These are phyloP conservation scores for Pristiophorus japonicus DNA, from an alignment of 2,113 vertebrate genomes.

Conservation along the genomic window DNA sequence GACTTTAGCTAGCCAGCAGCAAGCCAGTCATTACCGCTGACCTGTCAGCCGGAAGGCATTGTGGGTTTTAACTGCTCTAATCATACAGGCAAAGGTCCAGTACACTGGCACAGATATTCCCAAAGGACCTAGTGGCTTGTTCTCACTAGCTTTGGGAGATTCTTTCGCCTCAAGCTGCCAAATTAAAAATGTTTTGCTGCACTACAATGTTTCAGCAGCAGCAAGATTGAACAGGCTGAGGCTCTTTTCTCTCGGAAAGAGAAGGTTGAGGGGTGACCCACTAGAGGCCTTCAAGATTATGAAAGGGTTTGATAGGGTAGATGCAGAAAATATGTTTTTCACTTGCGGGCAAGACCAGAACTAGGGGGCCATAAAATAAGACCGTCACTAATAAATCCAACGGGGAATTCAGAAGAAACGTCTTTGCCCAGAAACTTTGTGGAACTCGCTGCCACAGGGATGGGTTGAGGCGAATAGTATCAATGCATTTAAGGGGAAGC, in stretches of 20 bases:
- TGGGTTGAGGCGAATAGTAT: too few species aligned
- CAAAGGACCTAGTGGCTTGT: background rate
- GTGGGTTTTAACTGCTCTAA: background rate
- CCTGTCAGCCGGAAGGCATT: background rate
- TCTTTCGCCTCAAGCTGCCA: background rate
- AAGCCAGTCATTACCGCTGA: too few species aligned
- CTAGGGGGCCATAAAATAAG: background rate
- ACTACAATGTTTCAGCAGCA: background rate
- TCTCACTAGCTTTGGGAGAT: background rate
- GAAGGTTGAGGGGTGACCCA: background rate
- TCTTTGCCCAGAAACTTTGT: background rate
- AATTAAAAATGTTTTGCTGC: too few species aligned
- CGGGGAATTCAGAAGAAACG: background rate
- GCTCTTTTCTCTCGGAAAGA: background rate
- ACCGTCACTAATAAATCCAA: background rate
- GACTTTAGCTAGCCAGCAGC: background rate
- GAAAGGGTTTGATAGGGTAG: background rate
- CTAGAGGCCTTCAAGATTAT: background rate
- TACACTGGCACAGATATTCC: background rate
- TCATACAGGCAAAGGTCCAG: background rate
- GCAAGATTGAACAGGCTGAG: background rate
- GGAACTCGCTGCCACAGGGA: background rate
- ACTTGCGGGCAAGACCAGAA: background rate
- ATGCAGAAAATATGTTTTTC: background rate
- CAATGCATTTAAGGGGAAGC: background rate